phyloP scores from a whole-genome alignment of 2,113 vertebrate species.

The Uropsilus gracilis region DNA sequence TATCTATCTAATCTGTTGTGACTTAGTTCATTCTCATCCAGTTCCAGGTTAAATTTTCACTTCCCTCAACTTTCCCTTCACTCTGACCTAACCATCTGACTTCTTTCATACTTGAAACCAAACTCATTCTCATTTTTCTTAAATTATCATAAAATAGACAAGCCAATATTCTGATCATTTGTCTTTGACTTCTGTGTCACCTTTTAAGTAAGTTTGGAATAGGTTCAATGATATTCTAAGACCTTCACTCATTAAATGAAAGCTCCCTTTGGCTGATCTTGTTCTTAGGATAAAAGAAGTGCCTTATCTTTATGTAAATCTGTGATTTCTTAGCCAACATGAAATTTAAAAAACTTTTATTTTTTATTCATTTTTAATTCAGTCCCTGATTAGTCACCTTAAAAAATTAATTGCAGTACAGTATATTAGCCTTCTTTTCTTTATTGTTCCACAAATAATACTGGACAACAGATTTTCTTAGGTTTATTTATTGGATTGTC shows the following conservation, averaged over 20 bases:
- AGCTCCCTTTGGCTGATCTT: not conserved
- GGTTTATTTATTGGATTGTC: constrained; percentile 57
- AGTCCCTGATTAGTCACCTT: constrained; percentile 6
- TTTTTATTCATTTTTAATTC: not conserved
- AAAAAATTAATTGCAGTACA: constrained; percentile 54
- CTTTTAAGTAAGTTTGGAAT: not conserved
- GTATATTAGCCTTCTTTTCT: constrained; percentile 30
- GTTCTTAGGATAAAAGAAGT: not conserved
- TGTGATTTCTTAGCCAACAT: constrained; percentile 15
- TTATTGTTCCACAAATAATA: constrained; percentile 49
- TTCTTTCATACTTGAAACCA: not conserved
- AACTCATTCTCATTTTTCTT: constrained; percentile 19
- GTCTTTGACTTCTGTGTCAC: not conserved
- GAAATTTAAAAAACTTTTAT: constrained; percentile 53
- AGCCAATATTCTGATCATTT: not conserved
- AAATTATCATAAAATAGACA: not conserved
- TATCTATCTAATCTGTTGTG: not conserved
- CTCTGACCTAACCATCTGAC: not conserved
- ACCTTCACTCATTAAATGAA: constrained; percentile 15
- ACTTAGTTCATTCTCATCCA: not conserved
- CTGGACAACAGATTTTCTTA: constrained; percentile 21
- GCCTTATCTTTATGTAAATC: not conserved
- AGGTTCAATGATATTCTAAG: not conserved
- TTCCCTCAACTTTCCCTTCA: not conserved
- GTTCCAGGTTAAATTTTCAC: not conserved